A percentile compares a stretch with the other conserved stretches of the same genome.
Conservation (phyloP, 2,888 invertebrate species). For the Drosophila setosimentum region DNA sequence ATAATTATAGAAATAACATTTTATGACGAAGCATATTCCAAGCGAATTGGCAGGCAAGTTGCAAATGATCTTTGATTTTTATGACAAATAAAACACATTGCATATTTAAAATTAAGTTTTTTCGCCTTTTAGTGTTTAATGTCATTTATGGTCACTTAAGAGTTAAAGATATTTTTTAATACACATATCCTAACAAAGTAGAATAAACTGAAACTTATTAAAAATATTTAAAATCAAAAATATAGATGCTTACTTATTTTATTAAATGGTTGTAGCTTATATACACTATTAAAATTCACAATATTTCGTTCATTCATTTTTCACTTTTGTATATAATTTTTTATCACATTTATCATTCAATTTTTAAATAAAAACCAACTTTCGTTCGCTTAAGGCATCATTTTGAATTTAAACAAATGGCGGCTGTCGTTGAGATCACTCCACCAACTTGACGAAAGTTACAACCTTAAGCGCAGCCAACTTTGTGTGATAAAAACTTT, state of each 20-base stretch:
- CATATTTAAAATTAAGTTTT: not conserved
- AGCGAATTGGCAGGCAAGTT: not conserved
- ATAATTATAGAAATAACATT: not conserved
- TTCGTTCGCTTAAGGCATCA: not conserved
- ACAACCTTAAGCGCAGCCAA: conserved; percentile 25
- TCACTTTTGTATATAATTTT: not conserved
- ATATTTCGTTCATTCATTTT: not conserved
- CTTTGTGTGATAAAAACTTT: not conserved
- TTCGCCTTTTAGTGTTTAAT: not conserved
- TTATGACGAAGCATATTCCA: not conserved
- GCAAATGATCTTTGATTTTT: not conserved
- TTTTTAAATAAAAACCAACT: not conserved
- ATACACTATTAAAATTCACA: not conserved
- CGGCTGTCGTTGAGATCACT: not conserved
- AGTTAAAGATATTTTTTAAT: rapidly evolving
- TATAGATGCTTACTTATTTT: not conserved
- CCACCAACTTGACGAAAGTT: conserved; percentile 9
- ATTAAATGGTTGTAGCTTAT: not conserved
- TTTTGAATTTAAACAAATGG: conserved; percentile 1
- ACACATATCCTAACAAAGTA: not conserved
- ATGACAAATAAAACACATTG: not conserved
- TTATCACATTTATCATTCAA: not conserved
- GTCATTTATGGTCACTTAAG: not conserved
- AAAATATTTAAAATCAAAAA: not conserved
- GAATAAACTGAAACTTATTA: rapidly evolving